These are phyloP conservation scores for Garrulus glandarius DNA, from an alignment of 2,797 vertebrate genomes.

Conservation along the genomic window DNA sequence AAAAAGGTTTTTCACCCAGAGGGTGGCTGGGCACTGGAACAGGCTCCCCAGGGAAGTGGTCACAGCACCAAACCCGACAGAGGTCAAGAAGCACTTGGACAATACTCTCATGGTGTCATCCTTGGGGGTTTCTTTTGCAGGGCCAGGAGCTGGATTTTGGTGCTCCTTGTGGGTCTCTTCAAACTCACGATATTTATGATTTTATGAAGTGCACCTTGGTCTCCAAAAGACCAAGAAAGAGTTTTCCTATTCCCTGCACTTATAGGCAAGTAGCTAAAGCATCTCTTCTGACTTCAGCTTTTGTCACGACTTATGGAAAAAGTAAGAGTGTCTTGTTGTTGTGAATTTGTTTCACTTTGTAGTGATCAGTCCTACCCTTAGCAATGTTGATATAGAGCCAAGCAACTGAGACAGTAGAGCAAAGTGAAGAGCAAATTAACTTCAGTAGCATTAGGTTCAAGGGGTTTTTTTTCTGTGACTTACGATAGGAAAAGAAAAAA, in stretches of 20 bases:
- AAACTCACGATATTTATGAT: background rate
- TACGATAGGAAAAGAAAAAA: background rate
- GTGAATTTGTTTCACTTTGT: background rate
- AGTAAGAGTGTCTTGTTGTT: background rate
- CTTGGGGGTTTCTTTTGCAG: too few species aligned
- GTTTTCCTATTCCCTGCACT: background rate
- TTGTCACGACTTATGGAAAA: background rate
- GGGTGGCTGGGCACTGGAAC: fast-evolving
- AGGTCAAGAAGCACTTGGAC: background rate
- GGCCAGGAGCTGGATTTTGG: background rate
- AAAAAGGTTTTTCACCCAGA: background rate
- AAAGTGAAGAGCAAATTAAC: background rate
- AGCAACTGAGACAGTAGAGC: background rate
- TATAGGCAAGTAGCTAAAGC: background rate
- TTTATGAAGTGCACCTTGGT: too few species aligned
- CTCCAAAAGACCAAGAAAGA: background rate
- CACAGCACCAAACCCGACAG: background rate
- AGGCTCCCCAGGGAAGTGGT: background rate
- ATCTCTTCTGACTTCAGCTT: background rate
- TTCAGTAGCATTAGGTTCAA: background rate
- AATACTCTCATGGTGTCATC: background rate
- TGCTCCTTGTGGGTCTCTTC: too few species aligned
- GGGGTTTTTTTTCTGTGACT: background rate
- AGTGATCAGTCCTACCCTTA: background rate
- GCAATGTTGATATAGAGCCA: background rate